A percentile compares a stretch with the other conserved stretches of the same genome.
phyloP scores from a whole-genome alignment of 1,140 invertebrate species.

The Apis laboriosa region DNA sequence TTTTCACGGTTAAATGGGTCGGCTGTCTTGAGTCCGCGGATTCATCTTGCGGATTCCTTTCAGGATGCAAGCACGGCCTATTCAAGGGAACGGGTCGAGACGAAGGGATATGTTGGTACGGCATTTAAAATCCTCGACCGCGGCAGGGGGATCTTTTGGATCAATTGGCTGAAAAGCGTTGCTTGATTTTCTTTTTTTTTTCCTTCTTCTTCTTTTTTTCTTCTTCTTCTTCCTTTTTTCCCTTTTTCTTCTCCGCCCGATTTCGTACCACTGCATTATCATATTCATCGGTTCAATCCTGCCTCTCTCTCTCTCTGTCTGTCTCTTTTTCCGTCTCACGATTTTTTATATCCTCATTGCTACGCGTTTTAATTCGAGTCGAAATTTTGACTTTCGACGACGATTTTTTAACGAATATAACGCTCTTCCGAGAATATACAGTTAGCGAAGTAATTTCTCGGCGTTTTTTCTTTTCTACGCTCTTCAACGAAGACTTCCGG shows the following conservation, averaged over 20 bases:
- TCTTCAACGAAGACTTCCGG: background rate
- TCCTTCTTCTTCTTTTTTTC: too few relatives aligned
- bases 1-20: conserved; percentile 52
- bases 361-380: background rate
- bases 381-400: conserved; percentile 28
- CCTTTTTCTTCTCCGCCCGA: background rate
- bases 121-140: conserved; percentile 36
- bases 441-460: too few relatives aligned
- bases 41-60: conserved; percentile 52
- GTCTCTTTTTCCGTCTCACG: too few relatives aligned
- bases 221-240: background rate
- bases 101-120: conserved; percentile 41
- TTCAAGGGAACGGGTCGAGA: conserved; percentile 36
- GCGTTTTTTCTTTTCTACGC: background rate
- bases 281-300: conserved; percentile 29
- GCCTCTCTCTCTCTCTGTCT: background rate
- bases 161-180: conserved; percentile 53
- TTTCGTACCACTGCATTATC: conserved; percentile 23
- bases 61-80: conserved; percentile 34
- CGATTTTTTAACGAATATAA: background rate
- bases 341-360: background rate
- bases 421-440: too few relatives aligned
- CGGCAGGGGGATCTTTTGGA: conserved; percentile 24
- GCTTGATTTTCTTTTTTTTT: conserved; percentile 27
- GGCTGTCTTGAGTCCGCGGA: conserved; percentile 49